These are phyloP conservation scores for Kradibia gibbosae DNA, from an alignment of 1,140 invertebrate species.

Conservation along the genomic window DNA sequence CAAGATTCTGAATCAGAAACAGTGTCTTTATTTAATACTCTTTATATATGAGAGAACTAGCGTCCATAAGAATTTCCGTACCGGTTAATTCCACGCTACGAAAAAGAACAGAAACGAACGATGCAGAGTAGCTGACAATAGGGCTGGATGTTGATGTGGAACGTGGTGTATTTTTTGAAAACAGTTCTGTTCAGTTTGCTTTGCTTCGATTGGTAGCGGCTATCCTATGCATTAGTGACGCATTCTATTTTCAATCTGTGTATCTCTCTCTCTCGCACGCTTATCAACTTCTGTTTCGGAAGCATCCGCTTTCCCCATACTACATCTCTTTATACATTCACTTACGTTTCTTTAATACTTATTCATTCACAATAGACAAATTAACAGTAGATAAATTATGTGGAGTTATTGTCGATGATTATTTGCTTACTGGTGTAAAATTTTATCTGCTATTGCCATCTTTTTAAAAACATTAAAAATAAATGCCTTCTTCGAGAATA, in stretches of 20 bases:
- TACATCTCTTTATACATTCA: neutral
- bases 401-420: neutral
- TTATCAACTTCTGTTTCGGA: neutral
- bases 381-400: slow-evolving; percentile 1
- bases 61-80: slow-evolving; percentile 23
- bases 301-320: neutral
- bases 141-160: too few species aligned
- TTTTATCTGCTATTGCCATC: neutral
- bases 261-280: slow-evolving; percentile 28
- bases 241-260: neutral
- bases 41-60: slow-evolving; percentile 30
- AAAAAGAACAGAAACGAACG: neutral
- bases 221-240: slow-evolving; percentile 8
- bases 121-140: neutral
- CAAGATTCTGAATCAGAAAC: neutral
- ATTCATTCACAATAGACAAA: neutral
- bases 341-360: neutral
- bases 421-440: neutral
- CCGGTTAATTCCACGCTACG: neutral
- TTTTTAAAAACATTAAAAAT: neutral
- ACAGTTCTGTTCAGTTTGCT: slow-evolving; percentile 32
- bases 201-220: slow-evolving; percentile 18
- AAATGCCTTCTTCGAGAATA: neutral
- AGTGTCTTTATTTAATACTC: slow-evolving; percentile 44
- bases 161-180: slow-evolving; percentile 24